Percentiles rank a stretch among this genome's conserved stretches.
phyloP scores from a whole-genome alignment of 1,140 invertebrate species.

The Pemphigus obesinymphae region DNA sequence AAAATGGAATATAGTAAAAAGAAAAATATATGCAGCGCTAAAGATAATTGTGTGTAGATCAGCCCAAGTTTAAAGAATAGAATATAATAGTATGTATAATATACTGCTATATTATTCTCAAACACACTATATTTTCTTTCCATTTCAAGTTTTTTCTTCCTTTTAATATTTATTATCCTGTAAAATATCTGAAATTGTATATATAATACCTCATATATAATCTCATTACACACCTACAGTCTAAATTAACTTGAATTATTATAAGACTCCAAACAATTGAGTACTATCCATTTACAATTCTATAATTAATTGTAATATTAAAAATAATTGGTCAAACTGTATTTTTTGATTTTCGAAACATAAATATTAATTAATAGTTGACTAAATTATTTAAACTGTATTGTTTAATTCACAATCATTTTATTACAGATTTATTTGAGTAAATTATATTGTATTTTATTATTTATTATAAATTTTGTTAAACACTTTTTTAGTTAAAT shows the following conservation, averaged over 20 bases:
- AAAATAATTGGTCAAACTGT: not conserved
- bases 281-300: not conserved
- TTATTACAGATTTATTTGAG: constrained; percentile 31
- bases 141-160: not conserved
- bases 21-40: constrained; percentile 58
- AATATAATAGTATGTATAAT: not conserved
- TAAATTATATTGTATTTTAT: constrained; percentile 40
- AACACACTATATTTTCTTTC: not conserved
- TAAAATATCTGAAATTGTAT: not conserved
- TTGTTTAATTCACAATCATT: not conserved
- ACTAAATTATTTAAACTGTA: not conserved
- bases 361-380: too few relatives aligned
- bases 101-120: not conserved
- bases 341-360: not conserved
- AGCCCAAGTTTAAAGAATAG: constrained; percentile 8
- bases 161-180: constrained; percentile 2
- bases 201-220: too few relatives aligned
- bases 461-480: constrained; percentile 26
- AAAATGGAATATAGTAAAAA: constrained; percentile 71
- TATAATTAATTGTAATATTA: too few relatives aligned
- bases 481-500: constrained; percentile 12
- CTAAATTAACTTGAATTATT: not conserved
- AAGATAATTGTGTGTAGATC: constrained; percentile 64
- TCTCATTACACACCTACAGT: not conserved
- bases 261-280: not conserved